Evolutionary conservation across 1,140 invertebrate species (phyloP), one percentile per base, ranked within the genome.

Genomic region (Mya arenaria): DNA sequence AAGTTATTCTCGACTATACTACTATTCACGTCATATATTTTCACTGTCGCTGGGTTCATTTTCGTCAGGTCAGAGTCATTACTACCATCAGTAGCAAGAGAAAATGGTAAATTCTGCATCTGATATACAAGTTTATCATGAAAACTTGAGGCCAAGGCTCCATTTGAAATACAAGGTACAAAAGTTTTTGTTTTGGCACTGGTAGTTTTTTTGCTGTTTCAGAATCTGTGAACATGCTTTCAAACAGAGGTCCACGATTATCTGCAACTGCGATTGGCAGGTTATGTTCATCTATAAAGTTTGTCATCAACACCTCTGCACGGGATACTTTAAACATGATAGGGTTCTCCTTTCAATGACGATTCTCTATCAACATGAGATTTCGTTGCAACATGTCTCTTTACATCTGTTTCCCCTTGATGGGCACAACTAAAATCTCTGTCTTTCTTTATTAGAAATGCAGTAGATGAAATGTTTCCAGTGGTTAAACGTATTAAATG

Each of bases 11-110:
- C 30, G 1, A 60, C 52, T 62, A 39, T 62, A 39, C 62, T 4
- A 15, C 58, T 8, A 39, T 32, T 62, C 1, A 75, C 37, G 25
- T 75, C 55, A 62, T 37, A 62, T 37, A 41, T 62, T 60, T 75
- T 75, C 13, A 75, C 69, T 55, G 69, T 72, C 19, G 56, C 3
- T n/a, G 69, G 44, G 52, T 72, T 72, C 48, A 72, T 72, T 72
- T 5, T 52, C 17, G 28, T 3, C 1, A 72, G 15, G 19, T 72
- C 69, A 36, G 44, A 72, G 34, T 72, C 30, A 56, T 58, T 55
- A 0, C 69, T 72, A 15, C 69, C 41, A 72, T 72, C 44, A 15
- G 52, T 55, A 23, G 44, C 69, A n/a, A 72, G 44, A 55, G 69
- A 19, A 72, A 36, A 72, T 34, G 69, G 69, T 13, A 23, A 34